phyloP scores from a whole-genome alignment of 2,888 invertebrate species.

The Eilema sororculum region DNA sequence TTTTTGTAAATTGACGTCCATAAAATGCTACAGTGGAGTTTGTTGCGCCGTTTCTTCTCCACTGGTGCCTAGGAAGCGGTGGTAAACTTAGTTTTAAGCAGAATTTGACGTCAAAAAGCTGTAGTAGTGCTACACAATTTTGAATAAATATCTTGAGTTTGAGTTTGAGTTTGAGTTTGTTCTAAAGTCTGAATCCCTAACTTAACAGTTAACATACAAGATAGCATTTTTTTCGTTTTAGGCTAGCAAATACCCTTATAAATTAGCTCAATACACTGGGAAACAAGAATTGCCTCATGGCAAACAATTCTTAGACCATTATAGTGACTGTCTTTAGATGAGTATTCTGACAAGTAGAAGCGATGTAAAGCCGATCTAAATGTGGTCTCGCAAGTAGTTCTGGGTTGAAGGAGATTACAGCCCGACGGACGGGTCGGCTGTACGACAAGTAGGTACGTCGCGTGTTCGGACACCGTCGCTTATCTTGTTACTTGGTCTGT shows the following conservation, averaged over 20 bases:
- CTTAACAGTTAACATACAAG: no score
- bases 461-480: constrained; percentile 62
- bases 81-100: no score
- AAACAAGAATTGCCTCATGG: background rate
- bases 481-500: constrained; percentile 75
- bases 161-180: no score
- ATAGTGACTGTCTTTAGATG: constrained; percentile 37
- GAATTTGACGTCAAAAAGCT: no score
- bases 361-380: constrained; percentile 52
- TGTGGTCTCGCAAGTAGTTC: constrained; percentile 38
- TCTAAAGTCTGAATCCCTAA: no score
- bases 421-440: constrained; percentile 41
- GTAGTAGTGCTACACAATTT: no score
- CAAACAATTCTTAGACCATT: constrained; percentile 20
- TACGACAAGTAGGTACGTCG: constrained; percentile 32
- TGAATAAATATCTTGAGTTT: no score
- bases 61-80: no score
- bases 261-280: background rate
- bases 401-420: constrained; percentile 61
- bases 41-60: no score
- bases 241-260: background rate
- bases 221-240: background rate
- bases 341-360: constrained; percentile 58
- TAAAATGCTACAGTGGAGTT: no score
- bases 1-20: no score